Conservation (phyloP, 2,888 invertebrate species). For the Anoplius nigerrimus region DNA sequence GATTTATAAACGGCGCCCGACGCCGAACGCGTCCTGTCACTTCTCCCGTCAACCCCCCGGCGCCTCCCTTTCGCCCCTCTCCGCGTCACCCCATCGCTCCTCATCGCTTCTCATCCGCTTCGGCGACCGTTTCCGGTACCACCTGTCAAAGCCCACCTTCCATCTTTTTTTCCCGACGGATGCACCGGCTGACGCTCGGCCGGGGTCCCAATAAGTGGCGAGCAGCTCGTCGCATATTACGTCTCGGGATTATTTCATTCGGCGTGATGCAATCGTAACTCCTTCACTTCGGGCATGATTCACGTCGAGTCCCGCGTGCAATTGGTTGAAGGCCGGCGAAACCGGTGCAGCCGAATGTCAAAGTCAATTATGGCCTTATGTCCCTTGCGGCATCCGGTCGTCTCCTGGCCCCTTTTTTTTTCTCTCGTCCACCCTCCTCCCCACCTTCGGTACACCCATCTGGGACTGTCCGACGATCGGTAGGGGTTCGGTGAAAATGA, state of each 20-base stretch:
- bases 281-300: no score
- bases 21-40: no score
- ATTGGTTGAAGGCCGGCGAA: conserved; percentile 49
- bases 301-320: conserved; percentile 10
- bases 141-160: conserved; percentile 20
- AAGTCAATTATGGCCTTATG: conserved; percentile 25
- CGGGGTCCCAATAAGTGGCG: no score
- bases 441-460: no score
- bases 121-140: conserved; percentile 19
- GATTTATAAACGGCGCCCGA: no score
- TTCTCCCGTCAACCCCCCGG: neutral
- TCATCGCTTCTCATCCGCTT: neutral
- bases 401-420: conserved; percentile 13
- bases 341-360: conserved; percentile 30
- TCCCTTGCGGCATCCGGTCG: conserved; percentile 29
- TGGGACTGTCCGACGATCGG: conserved; percentile 24
- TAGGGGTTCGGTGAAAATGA: conserved; percentile 37
- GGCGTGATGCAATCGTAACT: no score
- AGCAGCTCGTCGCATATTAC: no score
- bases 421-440: conserved; percentile 14
- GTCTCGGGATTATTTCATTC: no score
- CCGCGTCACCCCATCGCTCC: no score
- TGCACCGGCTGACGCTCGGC: no score
- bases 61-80: no score
- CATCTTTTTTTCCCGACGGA: no score